phyloP scores from a whole-genome alignment of 2,797 vertebrate species.

The Xyrichtys novacula region DNA sequence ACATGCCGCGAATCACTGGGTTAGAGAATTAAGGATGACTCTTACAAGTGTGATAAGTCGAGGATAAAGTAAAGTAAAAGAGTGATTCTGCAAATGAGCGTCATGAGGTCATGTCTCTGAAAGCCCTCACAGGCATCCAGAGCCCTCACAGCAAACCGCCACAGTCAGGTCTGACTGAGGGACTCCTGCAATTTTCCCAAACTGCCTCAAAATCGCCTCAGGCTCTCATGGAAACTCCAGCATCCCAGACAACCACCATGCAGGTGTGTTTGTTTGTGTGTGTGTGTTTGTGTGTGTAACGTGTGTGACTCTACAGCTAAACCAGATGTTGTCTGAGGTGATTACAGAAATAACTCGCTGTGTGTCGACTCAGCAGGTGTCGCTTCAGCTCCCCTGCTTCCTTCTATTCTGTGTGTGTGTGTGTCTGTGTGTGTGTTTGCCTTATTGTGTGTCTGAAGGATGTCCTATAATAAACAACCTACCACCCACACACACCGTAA shows the following conservation, averaged over 20 bases:
- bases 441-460: conserved; percentile 23
- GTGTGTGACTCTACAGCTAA: conserved; percentile 19
- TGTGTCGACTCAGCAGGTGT: conserved; percentile 59
- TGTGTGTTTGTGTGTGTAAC: conserved; percentile 2
- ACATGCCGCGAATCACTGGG: too few species aligned
- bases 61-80: too few species aligned
- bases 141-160: background rate
- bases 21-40: background rate
- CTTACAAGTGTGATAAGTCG: background rate
- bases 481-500: conserved; percentile 17
- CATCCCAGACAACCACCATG: background rate
- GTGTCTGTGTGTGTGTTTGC: background rate
- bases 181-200: background rate
- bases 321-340: conserved; percentile 54
- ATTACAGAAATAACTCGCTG: conserved; percentile 27
- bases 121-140: background rate
- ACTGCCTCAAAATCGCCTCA: too few species aligned
- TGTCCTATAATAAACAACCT: conserved; percentile 42
- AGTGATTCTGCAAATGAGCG: too few species aligned
- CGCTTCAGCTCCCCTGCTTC: conserved; percentile 33
- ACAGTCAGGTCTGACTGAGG: background rate
- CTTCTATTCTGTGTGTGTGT: conserved; percentile 30
- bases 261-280: background rate
- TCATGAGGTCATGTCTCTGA: background rate
- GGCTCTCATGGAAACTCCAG: background rate